phyloP scores from a whole-genome alignment of 2,113 vertebrate genomes.

The Lophotis ruficrista region DNA sequence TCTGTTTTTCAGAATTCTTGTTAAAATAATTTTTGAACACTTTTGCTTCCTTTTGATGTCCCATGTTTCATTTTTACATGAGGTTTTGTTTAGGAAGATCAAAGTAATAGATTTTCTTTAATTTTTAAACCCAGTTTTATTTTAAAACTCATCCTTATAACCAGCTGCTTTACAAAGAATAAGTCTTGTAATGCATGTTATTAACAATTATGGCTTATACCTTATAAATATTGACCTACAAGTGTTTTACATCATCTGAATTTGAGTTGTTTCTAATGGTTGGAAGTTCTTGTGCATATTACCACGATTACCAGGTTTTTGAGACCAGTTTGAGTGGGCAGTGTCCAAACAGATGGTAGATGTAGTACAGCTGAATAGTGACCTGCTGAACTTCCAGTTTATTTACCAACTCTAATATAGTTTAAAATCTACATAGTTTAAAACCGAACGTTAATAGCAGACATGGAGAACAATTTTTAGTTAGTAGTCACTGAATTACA shows the following conservation, averaged over 20 bases:
- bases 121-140: neutral
- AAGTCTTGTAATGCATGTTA: neutral
- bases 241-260: neutral
- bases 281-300: neutral
- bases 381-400: neutral
- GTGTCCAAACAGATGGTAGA: neutral
- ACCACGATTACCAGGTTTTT: neutral
- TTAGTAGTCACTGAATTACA: neutral
- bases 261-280: neutral
- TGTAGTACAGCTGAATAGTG: neutral
- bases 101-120: neutral
- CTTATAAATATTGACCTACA: neutral
- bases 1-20: neutral
- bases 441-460: neutral
- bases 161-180: neutral
- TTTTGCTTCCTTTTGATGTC: neutral
- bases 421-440: neutral
- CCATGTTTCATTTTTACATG: neutral
- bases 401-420: neutral
- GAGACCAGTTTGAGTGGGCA: neutral
- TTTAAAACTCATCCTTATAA: neutral
- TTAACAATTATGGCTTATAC: neutral
- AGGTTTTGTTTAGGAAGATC: neutral
- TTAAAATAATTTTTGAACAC: neutral
- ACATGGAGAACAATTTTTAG: neutral